A percentile compares a stretch with the other conserved stretches of the same genome.
Evolutionary conservation across 2,888 invertebrate genomes (phyloP).

Genomic region (Cylindroiulus punctatus): DNA sequence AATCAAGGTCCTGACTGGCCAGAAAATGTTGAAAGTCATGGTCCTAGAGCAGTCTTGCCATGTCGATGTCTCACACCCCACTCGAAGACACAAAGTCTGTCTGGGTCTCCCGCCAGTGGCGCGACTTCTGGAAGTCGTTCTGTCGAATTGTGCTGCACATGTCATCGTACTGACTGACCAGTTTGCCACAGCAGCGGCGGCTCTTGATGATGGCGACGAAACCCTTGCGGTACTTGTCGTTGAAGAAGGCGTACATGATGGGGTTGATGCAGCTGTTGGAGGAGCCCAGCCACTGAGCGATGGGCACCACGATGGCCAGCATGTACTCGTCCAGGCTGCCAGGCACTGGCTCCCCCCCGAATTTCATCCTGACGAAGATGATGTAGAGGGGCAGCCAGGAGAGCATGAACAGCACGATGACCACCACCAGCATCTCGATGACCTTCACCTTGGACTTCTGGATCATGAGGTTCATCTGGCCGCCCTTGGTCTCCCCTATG

Average conservation of each 20-base stretch:
- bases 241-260: conserved; percentile 92
- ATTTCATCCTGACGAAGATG: conserved; percentile 85
- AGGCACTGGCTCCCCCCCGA: conserved; percentile 82
- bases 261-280: conserved; percentile 97
- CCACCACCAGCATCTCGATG: conserved; percentile 92
- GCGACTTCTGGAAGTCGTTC: conserved; percentile 57
- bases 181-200: conserved; percentile 80
- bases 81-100: conserved; percentile 39
- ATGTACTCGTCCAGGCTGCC: conserved; percentile 58
- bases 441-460: conserved; percentile 95
- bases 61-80: not conserved
- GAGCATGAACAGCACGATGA: conserved; percentile 90
- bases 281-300: conserved; percentile 92
- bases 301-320: conserved; percentile 74
- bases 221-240: conserved; percentile 90
- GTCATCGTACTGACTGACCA: conserved; percentile 54
- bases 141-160: conserved; percentile 56
- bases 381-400: conserved; percentile 93
- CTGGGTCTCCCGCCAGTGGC: conserved; percentile 57
- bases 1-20: too few species aligned
- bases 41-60: not conserved
- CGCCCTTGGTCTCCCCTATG: conserved; percentile 89
- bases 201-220: conserved; percentile 89
- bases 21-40: not conserved
- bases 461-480: conserved; percentile 90